Conservation (phyloP, 2,888 invertebrate genomes). For the Yponomeuta cagnagella region DNA sequence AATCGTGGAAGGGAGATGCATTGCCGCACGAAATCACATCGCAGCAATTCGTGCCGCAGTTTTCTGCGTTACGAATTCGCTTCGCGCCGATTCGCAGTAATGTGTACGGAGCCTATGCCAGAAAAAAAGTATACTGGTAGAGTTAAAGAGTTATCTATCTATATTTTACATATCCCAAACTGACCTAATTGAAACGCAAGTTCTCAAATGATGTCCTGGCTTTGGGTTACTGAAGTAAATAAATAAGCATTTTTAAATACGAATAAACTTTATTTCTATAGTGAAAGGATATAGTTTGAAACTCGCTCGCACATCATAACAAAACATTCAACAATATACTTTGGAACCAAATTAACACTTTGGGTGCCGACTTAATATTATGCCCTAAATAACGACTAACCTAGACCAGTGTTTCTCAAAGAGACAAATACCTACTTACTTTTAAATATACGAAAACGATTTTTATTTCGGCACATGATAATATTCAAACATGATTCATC, state of each 20-base stretch:
- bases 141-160: no score
- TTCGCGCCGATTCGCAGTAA: no score
- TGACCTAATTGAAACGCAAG: no score
- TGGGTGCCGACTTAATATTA: slow-evolving; percentile 65
- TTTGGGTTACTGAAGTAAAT: no score
- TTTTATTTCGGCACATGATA: slow-evolving; percentile 3
- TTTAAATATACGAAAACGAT: slow-evolving; percentile 3
- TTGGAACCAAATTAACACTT: slow-evolving; percentile 70
- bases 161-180: no score
- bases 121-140: no score
- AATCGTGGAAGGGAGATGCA: no score
- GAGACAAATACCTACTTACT: slow-evolving; percentile 8
- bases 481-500: background rate
- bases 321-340: slow-evolving; percentile 72
- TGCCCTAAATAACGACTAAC: slow-evolving; percentile 52
- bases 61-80: no score
- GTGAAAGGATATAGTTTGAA: slow-evolving; percentile 66
- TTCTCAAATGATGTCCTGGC: no score
- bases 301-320: slow-evolving; percentile 52
- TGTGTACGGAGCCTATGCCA: no score
- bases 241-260: slow-evolving; percentile 36
- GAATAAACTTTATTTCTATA: slow-evolving; percentile 74
- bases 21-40: no score
- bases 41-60: no score
- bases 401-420: slow-evolving; percentile 70